Evolutionary conservation across 2,113 vertebrate species (phyloP), one percentile per base, ranked within the genome.

Genomic region (Pithys albifrons): DNA sequence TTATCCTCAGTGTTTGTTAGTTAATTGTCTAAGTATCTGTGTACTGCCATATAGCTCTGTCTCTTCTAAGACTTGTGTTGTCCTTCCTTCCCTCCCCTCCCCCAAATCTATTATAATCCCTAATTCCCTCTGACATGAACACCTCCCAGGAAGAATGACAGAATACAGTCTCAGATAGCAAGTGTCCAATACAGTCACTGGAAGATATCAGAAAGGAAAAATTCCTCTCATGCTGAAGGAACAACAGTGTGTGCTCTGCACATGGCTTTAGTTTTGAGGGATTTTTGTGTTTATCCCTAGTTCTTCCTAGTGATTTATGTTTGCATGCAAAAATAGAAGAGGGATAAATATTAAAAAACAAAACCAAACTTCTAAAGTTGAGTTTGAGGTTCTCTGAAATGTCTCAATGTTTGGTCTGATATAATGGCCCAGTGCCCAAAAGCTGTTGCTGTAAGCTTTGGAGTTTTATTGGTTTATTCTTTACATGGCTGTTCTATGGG

Each of bases 71-170:
- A 37, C 71, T 52, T 58, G 19, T 6, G 22, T 46, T 83, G 62
- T 51, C 69, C n/a, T 66, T 89, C 49, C 52, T 87, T 54, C 62
- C 28, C 13, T 88, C 80, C 89, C 81, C 45, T 95, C 88, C 90
- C 78, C 62, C 93, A 89, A 89, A 81, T 89, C 86, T 91, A 5
- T 74, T 91, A 52, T 67, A 92, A 92, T 91, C 83, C 59, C 45
- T 96, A 94, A 96, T 96, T 88, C 85, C 49, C n/a, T 91, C 35
- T 89, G 83, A 85, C 83, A 65, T 69, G 76, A 78, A 24, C 57
- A 37, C 54, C 59, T 94, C 54, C 61, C 76, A 78, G 85, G 76
- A 93, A 86, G 88, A 86, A 67, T 37, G 61, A 69, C 85, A 84
- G 65, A 84, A 57, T 84, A 35, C 35, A 55, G 10, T 64, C 52